Conservation (phyloP, 2,888 invertebrate genomes). For the Dryomyza anilis region DNA sequence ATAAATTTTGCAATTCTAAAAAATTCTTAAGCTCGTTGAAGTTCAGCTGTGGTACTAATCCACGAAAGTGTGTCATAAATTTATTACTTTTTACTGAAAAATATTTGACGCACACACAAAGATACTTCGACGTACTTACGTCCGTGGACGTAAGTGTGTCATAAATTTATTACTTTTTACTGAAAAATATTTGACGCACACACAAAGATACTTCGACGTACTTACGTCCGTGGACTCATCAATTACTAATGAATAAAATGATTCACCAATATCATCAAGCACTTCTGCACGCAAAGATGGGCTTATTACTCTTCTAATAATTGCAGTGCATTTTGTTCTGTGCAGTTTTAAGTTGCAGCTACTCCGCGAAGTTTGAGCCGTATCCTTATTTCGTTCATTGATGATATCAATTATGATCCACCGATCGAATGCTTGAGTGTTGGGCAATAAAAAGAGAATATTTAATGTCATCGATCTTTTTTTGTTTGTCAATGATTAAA, state of each 20-base stretch:
- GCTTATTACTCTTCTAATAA: not conserved
- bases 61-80: not conserved
- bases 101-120: not conserved
- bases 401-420: not conserved
- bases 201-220: not conserved
- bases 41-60: not conserved
- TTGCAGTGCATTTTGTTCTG: not conserved
- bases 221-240: not conserved
- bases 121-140: not conserved
- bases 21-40: not conserved
- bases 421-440: not conserved
- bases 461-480: not conserved
- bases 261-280: not conserved
- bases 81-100: not conserved
- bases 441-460: not conserved
- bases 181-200: not conserved
- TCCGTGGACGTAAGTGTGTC: no score
- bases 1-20: not conserved
- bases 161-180: not conserved
- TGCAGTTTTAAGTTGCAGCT: not conserved
- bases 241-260: not conserved
- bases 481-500: not conserved
- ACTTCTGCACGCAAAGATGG: not conserved
- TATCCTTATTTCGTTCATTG: not conserved
- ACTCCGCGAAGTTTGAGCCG: not conserved